phyloP scores from a whole-genome alignment of 92 coral and sea anemone genomes.

The Siderastrea radians region DNA sequence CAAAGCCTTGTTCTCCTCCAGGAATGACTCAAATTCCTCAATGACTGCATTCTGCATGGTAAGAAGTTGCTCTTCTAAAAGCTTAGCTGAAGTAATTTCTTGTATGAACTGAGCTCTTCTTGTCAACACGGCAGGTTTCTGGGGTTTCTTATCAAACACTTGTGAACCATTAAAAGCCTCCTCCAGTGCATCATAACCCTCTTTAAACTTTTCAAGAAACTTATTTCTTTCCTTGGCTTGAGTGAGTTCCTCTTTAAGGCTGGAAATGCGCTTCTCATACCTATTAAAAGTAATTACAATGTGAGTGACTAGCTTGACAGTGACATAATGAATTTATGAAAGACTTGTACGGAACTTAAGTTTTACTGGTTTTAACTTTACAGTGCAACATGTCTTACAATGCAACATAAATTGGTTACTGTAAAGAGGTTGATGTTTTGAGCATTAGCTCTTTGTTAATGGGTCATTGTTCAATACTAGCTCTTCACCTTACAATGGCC shows the following conservation, averaged over 20 bases:
- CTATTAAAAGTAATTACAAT: background rate
- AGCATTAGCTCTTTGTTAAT: too few species aligned
- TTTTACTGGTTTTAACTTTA: background rate
- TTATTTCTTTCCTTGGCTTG: constrained; percentile 72
- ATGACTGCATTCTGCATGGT: constrained; percentile 87
- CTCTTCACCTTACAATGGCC: too few species aligned
- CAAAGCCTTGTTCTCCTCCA: constrained; percentile 78
- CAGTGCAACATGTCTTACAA: background rate
- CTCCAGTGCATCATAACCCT: constrained; percentile 92
- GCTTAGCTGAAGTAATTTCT: constrained; percentile 89
- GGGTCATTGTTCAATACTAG: too few species aligned
- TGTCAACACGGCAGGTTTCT: constrained; percentile 74
- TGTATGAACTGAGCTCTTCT: constrained; percentile 79
- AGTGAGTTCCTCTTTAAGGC: constrained; percentile 82
- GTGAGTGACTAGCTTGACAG: background rate
- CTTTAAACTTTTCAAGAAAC: constrained; percentile 80
- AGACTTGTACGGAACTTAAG: too few species aligned
- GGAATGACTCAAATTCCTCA: constrained; percentile 85
- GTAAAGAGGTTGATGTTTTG: too few species aligned
- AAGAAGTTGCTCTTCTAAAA: constrained; percentile 90
- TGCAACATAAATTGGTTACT: too few species aligned
- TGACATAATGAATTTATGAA: too few species aligned
- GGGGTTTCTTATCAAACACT: constrained; percentile 75
- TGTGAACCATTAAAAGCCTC: constrained; percentile 84
- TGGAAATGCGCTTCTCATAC: constrained; percentile 67